These are phyloP conservation scores for Platycercus adscitus DNA, from an alignment of 2,113 vertebrate species.

Conservation along the genomic window DNA sequence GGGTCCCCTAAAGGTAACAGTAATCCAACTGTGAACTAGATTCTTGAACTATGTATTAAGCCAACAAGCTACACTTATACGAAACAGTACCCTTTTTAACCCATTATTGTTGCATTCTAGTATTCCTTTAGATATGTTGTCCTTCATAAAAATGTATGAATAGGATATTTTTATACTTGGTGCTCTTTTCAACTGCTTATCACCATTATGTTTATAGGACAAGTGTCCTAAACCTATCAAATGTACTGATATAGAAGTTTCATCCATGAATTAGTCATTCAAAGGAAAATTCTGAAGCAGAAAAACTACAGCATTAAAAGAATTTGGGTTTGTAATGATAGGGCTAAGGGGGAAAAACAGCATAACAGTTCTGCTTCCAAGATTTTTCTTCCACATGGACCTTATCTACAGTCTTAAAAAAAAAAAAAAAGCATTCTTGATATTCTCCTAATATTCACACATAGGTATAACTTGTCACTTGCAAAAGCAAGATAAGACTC, in stretches of 20 bases:
- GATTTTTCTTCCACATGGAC: neutral
- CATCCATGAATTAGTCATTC: neutral
- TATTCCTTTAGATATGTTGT: neutral
- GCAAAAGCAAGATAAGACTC: neutral
- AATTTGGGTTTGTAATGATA: neutral
- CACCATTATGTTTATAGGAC: neutral
- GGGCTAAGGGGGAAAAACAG: fast-evolving
- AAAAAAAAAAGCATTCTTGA: neutral
- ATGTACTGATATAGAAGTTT: neutral
- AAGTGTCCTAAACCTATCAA: neutral
- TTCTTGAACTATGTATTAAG: neutral
- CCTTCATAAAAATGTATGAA: neutral
- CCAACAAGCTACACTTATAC: neutral
- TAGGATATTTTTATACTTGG: neutral
- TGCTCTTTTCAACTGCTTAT: neutral
- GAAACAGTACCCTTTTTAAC: neutral
- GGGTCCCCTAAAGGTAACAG: neutral
- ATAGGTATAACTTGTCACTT: neutral
- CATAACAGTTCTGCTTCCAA: neutral
- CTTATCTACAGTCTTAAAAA: neutral
- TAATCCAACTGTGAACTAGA: neutral
- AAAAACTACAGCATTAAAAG: neutral
- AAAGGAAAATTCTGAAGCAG: neutral
- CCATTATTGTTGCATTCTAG: neutral
- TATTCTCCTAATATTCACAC: neutral